Percentiles rank a stretch among this genome's conserved stretches.
Conservation (phyloP, 2,797 vertebrate genomes). For the Gastrophryne carolinensis region DNA sequence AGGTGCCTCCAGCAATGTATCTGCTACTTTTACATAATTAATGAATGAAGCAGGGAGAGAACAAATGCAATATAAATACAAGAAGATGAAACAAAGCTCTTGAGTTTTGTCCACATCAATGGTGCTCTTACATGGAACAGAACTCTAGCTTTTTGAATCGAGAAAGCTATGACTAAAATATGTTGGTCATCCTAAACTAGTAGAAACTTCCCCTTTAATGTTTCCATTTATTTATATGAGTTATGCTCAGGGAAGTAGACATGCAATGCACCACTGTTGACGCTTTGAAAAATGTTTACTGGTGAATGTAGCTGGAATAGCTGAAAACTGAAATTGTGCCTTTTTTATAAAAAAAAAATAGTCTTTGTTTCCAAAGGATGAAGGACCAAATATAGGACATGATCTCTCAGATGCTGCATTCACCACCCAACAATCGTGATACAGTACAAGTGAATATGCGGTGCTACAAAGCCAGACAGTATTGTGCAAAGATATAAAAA, state of each 20-base stretch:
- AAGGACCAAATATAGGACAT: neutral
- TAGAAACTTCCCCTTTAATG: neutral
- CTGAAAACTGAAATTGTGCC: neutral
- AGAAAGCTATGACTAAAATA: neutral
- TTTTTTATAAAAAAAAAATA: neutral
- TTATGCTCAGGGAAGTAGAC: neutral
- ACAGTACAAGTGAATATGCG: too few species aligned
- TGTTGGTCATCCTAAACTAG: neutral
- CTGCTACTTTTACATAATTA: neutral
- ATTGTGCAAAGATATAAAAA: neutral
- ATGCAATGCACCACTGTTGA: neutral
- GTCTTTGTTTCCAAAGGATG: neutral
- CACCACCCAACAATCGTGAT: too few species aligned
- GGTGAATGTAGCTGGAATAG: neutral
- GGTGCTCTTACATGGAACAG: conserved; percentile 11
- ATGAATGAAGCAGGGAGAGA: conserved; percentile 16
- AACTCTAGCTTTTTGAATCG: neutral
- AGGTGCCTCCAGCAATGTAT: neutral
- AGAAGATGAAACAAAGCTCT: neutral
- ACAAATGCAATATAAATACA: conserved; percentile 16
- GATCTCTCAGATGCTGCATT: neutral
- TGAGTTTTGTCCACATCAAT: neutral
- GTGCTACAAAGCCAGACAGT: neutral
- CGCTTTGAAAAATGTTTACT: neutral
- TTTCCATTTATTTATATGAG: neutral